Percentiles rank a stretch among this genome's conserved stretches.
These are phyloP conservation scores for Petrophora chlorosata DNA, from an alignment of 2,888 invertebrate species.

Conservation along the genomic window DNA sequence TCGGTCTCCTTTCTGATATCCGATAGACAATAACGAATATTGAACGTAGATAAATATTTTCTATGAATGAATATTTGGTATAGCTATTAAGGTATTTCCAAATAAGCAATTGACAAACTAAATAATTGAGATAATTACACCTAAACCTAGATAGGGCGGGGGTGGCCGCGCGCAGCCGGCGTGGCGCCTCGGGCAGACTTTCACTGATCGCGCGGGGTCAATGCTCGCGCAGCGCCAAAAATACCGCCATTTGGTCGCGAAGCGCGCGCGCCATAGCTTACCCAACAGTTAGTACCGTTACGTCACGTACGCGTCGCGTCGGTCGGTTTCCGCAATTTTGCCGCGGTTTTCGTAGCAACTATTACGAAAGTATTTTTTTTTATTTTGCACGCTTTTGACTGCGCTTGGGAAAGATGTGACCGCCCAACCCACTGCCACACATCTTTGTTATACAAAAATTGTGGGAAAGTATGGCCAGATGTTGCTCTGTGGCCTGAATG, in stretches of 20 bases:
- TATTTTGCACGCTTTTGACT: constrained; percentile 14
- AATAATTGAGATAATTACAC: constrained; percentile 17
- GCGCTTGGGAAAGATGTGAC: constrained; percentile 34
- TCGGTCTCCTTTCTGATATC: no score
- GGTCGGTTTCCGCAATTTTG: constrained; percentile 31
- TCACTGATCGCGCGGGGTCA: constrained; percentile 64
- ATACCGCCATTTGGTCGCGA: constrained; percentile 49
- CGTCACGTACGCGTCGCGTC: constrained; percentile 22
- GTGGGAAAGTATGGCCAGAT: constrained; percentile 27
- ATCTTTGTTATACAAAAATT: constrained; percentile 15
- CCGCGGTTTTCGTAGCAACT: constrained; percentile 43
- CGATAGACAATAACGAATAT: no score
- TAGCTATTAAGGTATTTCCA: background rate
- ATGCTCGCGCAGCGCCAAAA: constrained; percentile 66
- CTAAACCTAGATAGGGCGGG: constrained; percentile 34
- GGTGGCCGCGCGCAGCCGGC: constrained; percentile 61
- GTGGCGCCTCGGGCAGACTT: constrained; percentile 72
- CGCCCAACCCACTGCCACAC: constrained; percentile 32
- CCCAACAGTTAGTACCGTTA: constrained; percentile 9
- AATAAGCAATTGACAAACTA: constrained; percentile 1
- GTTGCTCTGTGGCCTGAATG: constrained; percentile 37
- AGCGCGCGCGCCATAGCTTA: constrained; percentile 22
- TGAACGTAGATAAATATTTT: no score
- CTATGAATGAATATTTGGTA: background rate
- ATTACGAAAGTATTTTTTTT: constrained; percentile 23